Evolutionary conservation across 2,888 invertebrate genomes (phyloP).

Genomic region (Dendrolimus houi): DNA sequence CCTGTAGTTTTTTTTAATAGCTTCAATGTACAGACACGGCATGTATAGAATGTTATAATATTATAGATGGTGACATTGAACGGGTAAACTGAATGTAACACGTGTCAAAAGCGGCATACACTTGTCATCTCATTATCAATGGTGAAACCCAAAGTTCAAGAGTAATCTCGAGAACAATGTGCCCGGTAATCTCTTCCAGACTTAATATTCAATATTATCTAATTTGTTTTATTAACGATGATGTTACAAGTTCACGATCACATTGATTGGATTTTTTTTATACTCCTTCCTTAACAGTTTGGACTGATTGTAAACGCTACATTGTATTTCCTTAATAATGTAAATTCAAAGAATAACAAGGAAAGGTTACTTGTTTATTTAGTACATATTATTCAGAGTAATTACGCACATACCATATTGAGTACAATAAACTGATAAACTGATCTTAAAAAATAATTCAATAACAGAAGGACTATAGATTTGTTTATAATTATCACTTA

Average conservation of each 20-base stretch:
- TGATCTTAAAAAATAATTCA: neutral
- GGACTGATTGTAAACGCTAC: neutral
- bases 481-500: neutral
- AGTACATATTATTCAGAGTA: neutral
- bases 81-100: neutral
- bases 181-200: neutral
- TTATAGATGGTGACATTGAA: no score
- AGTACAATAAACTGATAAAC: neutral
- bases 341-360: neutral
- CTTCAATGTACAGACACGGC: no score
- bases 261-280: no score
- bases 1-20: no score
- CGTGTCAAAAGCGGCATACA: neutral
- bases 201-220: neutral
- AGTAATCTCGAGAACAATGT: neutral
- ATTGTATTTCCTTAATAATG: slow-evolving; percentile 3
- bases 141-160: neutral
- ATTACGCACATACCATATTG: neutral
- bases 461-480: neutral
- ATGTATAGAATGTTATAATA: no score
- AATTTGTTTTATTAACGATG: neutral
- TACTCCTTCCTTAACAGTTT: neutral
- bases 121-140: neutral
- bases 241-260: neutral
- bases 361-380: neutral